A percentile compares a stretch with the other conserved stretches of the same genome.
These are phyloP conservation scores for Neuroscelio doddi DNA, from an alignment of 2,888 invertebrate genomes.

Conservation along the genomic window DNA sequence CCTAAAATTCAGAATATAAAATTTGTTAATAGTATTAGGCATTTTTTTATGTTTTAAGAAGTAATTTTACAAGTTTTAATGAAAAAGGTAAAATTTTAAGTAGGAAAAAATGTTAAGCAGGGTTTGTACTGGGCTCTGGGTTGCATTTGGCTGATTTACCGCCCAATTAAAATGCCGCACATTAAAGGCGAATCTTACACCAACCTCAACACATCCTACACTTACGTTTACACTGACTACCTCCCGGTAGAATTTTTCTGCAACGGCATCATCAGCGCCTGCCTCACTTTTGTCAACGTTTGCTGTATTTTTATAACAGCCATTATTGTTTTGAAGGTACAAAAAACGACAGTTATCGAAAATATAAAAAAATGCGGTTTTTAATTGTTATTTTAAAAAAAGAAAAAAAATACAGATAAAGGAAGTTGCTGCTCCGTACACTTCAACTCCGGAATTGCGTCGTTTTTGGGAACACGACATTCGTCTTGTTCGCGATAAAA, in stretches of 20 bases:
- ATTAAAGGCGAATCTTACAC: conserved; percentile 79
- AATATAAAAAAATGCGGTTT: no score
- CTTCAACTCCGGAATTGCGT: conserved; percentile 81
- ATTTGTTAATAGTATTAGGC: no score
- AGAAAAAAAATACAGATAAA: no score
- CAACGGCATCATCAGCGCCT: conserved; percentile 86
- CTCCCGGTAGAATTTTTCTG: conserved; percentile 84
- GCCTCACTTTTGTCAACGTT: conserved; percentile 86
- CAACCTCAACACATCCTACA: conserved; percentile 77
- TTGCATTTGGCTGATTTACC: conserved; percentile 81
- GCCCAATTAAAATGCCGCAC: conserved; percentile 80
- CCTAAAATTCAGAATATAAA: no score
- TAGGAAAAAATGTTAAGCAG: conserved; percentile 65
- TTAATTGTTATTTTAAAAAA: conserved; percentile 24
- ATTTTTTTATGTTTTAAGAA: background rate
- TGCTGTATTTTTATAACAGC: conserved; percentile 88
- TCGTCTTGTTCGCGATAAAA: conserved; percentile 79
- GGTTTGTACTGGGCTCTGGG: conserved; percentile 83
- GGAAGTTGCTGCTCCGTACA: conserved; percentile 87
- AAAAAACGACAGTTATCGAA: no score
- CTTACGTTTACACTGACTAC: conserved; percentile 81
- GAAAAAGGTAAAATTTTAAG: background rate
- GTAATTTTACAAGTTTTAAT: background rate
- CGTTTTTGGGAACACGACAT: conserved; percentile 86
- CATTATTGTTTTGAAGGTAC: conserved; percentile 82